Percentiles rank a stretch among this genome's conserved stretches.
Evolutionary conservation across 2,113 vertebrate genomes (phyloP).

Genomic region (Centrocercus urophasianus): DNA sequence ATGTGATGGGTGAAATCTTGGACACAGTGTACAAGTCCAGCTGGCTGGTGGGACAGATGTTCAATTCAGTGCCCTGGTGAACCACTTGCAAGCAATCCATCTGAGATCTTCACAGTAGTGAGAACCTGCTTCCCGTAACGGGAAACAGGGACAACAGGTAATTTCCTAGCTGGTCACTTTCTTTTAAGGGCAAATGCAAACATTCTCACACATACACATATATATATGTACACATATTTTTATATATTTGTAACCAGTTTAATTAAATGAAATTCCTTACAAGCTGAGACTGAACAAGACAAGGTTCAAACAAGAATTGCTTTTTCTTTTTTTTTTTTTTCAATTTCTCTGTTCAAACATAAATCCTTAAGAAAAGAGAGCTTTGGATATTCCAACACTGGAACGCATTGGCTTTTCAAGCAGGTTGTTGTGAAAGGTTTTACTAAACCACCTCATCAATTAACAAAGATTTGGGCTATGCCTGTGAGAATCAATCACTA

Average conservation of each 20-base stretch:
- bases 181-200: background rate
- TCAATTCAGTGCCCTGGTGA: background rate
- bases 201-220: background rate
- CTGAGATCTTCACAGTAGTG: rapidly evolving
- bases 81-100: rapidly evolving
- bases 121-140: background rate
- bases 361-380: slow-evolving; percentile 4
- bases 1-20: background rate
- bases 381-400: background rate
- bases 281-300: slow-evolving; percentile 32
- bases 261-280: slow-evolving; percentile 52
- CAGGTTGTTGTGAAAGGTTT: background rate
- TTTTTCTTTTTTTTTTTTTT: background rate
- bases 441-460: background rate
- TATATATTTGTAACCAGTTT: slow-evolving; percentile 6
- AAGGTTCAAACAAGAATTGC: background rate
- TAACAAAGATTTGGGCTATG: background rate
- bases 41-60: background rate
- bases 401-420: background rate
- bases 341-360: background rate
- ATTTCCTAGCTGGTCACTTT: background rate
- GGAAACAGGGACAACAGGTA: background rate
- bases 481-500: background rate
- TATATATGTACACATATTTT: background rate
- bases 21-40: background rate